phyloP scores from a whole-genome alignment of 2,888 invertebrate genomes.

The Hedychridium roseum region DNA sequence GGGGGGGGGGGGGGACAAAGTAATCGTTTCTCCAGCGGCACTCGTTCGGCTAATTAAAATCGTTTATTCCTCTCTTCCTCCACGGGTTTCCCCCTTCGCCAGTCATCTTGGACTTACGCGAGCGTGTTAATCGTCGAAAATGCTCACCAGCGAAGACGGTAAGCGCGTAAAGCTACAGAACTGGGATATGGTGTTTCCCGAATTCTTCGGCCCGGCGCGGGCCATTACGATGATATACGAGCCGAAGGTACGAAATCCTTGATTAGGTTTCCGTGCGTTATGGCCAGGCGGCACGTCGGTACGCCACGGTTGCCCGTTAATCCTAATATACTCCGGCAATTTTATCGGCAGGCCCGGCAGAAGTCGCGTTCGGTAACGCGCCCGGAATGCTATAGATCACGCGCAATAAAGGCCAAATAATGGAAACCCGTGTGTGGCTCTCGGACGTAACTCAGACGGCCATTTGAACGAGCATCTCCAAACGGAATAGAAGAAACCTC shows the following conservation, averaged over 20 bases:
- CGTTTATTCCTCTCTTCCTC: not conserved
- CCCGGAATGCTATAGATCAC: constrained; percentile 23
- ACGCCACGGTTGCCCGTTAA: not conserved
- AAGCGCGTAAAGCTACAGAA: too few species aligned
- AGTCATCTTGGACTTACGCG: not conserved
- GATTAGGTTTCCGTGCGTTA: too few species aligned
- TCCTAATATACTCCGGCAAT: constrained; percentile 6
- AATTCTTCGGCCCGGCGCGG: too few species aligned
- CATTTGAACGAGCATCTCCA: too few species aligned
- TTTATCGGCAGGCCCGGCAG: not conserved
- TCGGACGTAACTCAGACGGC: too few species aligned
- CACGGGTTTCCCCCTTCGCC: not conserved
- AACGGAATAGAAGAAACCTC: constrained; percentile 2
- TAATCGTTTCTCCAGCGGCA: not conserved
- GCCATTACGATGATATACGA: too few species aligned
- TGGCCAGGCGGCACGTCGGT: too few species aligned
- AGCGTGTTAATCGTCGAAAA: too few species aligned
- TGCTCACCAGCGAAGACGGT: too few species aligned
- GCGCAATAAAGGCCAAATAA: constrained; percentile 24
- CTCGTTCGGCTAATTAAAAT: not conserved
- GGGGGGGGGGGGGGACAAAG: not conserved
- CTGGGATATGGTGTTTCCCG: too few species aligned
- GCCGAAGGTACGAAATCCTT: too few species aligned
- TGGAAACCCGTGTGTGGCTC: too few species aligned
- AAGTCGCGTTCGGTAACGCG: constrained; percentile 5